phyloP scores from a whole-genome alignment of 1,140 invertebrate genomes.

The Drosophila nebulosa region DNA sequence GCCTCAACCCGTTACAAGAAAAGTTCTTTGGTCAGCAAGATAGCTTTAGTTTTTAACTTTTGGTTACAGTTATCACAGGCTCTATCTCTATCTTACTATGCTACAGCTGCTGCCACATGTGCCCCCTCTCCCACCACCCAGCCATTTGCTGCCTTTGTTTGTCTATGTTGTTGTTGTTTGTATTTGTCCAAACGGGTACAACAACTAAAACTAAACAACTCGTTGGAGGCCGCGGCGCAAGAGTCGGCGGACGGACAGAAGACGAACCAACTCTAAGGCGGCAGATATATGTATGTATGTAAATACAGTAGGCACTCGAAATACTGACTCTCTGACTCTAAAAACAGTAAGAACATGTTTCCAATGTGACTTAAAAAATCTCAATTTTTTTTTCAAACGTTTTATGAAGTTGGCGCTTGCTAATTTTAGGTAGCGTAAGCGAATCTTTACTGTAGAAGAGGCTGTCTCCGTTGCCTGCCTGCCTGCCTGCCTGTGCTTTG shows the following conservation, averaged over 20 bases:
- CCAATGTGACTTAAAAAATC: too few species aligned
- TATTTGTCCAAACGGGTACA: conserved; percentile 62
- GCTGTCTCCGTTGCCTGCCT: not conserved
- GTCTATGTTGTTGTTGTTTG: conserved; percentile 28
- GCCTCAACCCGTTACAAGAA: conserved; percentile 32
- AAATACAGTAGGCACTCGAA: conserved; percentile 33
- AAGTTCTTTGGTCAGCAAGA: conserved; percentile 27
- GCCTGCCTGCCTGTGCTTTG: conserved; percentile 10
- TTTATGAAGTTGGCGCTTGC: too few species aligned
- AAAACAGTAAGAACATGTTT: too few species aligned
- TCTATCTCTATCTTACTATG: conserved; percentile 9
- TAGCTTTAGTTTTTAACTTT: conserved; percentile 21
- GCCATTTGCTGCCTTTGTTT: conserved; percentile 39
- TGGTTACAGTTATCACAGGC: conserved; percentile 64
- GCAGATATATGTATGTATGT: not conserved
- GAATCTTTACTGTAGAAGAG: conserved; percentile 1
- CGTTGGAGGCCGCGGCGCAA: conserved; percentile 40
- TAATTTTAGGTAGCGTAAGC: not conserved
- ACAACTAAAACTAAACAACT: conserved; percentile 68
- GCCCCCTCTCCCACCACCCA: conserved; percentile 1
- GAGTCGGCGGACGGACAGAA: conserved; percentile 12
- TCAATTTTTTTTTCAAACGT: too few species aligned
- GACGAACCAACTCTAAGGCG: conserved; percentile 36
- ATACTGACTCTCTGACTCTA: not conserved
- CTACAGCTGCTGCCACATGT: conserved; percentile 53